phyloP scores from a whole-genome alignment of 2,888 invertebrate genomes.

The Ganaspis brasiliensis region DNA sequence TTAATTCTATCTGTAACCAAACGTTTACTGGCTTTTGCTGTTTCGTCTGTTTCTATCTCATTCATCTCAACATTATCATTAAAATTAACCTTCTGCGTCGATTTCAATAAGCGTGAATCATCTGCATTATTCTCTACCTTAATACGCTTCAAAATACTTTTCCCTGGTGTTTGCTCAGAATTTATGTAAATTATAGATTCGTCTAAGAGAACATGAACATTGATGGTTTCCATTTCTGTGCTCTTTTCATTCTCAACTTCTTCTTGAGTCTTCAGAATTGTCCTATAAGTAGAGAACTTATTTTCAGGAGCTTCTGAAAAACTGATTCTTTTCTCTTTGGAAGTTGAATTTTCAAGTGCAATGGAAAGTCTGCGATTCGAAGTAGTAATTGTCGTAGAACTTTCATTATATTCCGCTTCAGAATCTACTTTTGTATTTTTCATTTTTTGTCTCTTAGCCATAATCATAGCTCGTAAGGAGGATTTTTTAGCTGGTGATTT shows the following conservation, averaged over 20 bases:
- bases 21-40: constrained; percentile 51
- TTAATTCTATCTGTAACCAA: constrained; percentile 64
- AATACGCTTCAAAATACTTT: constrained; percentile 71
- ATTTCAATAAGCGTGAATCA: constrained; percentile 56
- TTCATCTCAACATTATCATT: constrained; percentile 64
- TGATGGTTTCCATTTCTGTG: not conserved
- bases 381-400: constrained; percentile 21
- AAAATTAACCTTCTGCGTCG: constrained; percentile 73
- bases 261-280: not conserved
- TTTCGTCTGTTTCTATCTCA: constrained; percentile 61
- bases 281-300: constrained; percentile 70
- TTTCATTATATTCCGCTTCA: constrained; percentile 15
- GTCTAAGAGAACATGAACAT: constrained; percentile 63
- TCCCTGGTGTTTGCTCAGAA: constrained; percentile 74
- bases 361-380: constrained; percentile 18
- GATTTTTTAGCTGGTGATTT: constrained; percentile 46
- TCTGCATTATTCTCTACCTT: constrained; percentile 47
- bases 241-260: not conserved
- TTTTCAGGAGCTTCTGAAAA: constrained; percentile 67
- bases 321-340: constrained; percentile 6
- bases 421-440: constrained; percentile 44
- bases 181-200: constrained; percentile 71
- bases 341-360: not conserved
- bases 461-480: constrained; percentile 67
- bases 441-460: constrained; percentile 67